These are phyloP conservation scores for Sinella curviseta DNA, from an alignment of 1,140 invertebrate genomes.

Conservation along the genomic window DNA sequence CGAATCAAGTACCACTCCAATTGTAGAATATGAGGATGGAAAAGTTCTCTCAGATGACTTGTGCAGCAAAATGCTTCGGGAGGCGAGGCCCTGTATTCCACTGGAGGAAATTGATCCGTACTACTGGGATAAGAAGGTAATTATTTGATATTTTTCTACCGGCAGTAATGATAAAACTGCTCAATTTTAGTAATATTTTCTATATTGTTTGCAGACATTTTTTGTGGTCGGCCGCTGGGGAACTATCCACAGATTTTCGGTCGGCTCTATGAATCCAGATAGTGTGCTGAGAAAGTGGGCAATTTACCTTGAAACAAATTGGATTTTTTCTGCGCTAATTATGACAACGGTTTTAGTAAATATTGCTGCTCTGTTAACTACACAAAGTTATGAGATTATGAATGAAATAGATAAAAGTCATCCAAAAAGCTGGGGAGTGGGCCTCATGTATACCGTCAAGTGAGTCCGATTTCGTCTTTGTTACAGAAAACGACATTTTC, in stretches of 20 bases:
- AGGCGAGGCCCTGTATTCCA: constrained; percentile 3
- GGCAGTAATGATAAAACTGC: too few species aligned
- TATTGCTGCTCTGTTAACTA: background rate
- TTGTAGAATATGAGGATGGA: constrained; percentile 14
- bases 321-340: background rate
- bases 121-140: constrained; percentile 11
- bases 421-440: background rate
- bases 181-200: too few species aligned
- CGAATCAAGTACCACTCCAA: too few species aligned
- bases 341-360: background rate
- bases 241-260: background rate
- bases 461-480: too few species aligned
- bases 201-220: constrained; percentile 12
- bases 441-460: background rate
- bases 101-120: constrained; percentile 12
- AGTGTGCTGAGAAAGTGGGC: background rate
- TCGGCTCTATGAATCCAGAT: background rate
- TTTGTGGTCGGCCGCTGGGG: background rate
- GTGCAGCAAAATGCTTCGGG: background rate
- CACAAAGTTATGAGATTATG: background rate
- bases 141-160: background rate
- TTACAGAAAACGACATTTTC: too few species aligned
- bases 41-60: background rate
- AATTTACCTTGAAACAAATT: constrained; percentile 4
- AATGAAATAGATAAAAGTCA: background rate